Conservation (phyloP, 2,113 vertebrate genomes). For the Melanerpes aurifrons region DNA sequence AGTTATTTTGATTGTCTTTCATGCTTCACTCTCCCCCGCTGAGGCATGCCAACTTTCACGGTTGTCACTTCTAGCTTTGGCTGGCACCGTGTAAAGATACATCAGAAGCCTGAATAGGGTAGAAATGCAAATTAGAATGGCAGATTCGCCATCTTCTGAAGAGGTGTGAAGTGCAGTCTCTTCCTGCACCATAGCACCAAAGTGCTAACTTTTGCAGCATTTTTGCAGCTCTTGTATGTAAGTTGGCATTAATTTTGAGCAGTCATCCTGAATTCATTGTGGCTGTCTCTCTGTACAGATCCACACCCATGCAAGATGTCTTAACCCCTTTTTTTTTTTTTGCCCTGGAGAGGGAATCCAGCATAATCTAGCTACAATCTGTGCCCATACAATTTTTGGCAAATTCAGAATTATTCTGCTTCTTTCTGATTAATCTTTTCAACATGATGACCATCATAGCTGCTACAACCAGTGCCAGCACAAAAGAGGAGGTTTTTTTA, state of each 20-base stretch:
- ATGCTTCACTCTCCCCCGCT: not conserved
- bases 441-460: not conserved
- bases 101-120: not conserved
- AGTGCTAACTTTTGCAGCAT: not conserved
- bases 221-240: not conserved
- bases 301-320: not conserved
- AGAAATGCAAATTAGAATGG: not conserved
- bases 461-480: not conserved
- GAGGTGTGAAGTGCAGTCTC: not conserved
- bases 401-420: not conserved
- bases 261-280: not conserved
- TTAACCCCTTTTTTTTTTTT: not conserved
- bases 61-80: not conserved
- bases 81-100: not conserved
- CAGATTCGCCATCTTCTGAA: not conserved
- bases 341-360: not conserved
- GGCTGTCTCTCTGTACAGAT: not conserved
- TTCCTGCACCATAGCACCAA: rapidly evolving
- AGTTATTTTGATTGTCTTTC: slow-evolving; percentile 29
- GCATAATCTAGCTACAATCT: not conserved
- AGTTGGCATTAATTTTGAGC: not conserved
- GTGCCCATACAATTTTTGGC: not conserved
- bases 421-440: not conserved
- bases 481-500: not conserved
- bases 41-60: not conserved